Conservation (phyloP, 1,140 invertebrate species). For the Leptopilina clavipes region DNA sequence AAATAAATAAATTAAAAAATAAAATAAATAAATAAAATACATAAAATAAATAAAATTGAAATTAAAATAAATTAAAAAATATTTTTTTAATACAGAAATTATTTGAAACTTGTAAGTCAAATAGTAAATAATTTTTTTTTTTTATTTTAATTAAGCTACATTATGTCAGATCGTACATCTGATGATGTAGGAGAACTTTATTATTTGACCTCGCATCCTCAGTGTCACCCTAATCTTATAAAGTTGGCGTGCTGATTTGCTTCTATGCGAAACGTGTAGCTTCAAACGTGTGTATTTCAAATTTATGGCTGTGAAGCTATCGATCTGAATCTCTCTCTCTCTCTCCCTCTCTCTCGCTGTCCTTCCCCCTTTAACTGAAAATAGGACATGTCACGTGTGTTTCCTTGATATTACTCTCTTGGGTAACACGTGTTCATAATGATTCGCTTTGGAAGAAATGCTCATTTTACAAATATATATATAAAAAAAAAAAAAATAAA, state of each 20-base stretch:
- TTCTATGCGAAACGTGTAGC: constrained; percentile 21
- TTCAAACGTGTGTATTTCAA: constrained; percentile 22
- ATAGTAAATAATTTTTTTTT: background rate
- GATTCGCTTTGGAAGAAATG: background rate
- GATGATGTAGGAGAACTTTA: constrained; percentile 2
- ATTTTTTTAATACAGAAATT: no score
- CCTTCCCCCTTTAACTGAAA: constrained; percentile 2
- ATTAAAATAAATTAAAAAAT: no score
- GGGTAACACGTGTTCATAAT: constrained; percentile 29
- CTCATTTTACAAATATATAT: background rate
- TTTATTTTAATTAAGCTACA: background rate
- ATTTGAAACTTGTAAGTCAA: no score
- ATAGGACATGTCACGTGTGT: constrained; percentile 31
- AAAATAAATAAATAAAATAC: no score
- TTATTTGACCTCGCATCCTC: constrained; percentile 20
- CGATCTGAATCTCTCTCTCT: constrained; percentile 24
- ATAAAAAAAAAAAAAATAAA: no score
- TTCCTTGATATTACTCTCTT: constrained; percentile 26
- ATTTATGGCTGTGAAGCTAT: constrained; percentile 31
- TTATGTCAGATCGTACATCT: background rate
- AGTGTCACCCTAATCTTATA: constrained; percentile 23
- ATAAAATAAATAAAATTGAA: no score
- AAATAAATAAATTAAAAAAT: no score
- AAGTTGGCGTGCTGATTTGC: constrained; percentile 27
- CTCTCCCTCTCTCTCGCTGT: background rate